These are phyloP conservation scores for Leistus spinibarbis DNA, from an alignment of 2,888 invertebrate species.

Conservation along the genomic window DNA sequence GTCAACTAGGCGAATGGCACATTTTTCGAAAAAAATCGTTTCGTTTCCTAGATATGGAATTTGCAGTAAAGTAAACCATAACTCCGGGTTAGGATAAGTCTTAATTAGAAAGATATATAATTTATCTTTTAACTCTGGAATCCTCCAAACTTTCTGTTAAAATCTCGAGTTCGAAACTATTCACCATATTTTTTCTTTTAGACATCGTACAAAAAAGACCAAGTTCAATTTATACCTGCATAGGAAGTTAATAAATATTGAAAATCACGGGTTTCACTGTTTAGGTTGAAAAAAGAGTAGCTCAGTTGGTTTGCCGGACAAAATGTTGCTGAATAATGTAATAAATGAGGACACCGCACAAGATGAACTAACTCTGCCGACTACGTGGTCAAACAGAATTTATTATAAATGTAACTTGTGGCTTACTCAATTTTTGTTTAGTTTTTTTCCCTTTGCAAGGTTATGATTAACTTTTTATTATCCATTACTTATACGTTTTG, in stretches of 20 bases:
- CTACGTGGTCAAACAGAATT: neutral
- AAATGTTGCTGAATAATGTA: neutral
- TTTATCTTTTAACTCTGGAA: too few relatives aligned
- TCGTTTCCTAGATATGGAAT: too few relatives aligned
- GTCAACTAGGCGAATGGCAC: too few relatives aligned
- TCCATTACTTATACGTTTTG: too few relatives aligned
- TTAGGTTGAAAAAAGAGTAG: neutral
- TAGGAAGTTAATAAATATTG: neutral
- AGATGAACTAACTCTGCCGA: neutral
- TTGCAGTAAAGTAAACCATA: too few relatives aligned
- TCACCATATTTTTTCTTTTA: too few relatives aligned
- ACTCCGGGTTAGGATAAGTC: too few relatives aligned
- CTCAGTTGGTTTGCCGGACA: neutral
- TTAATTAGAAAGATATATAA: too few relatives aligned
- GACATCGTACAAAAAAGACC: too few relatives aligned
- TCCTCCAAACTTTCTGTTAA: too few relatives aligned
- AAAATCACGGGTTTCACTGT: neutral
- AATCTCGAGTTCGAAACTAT: too few relatives aligned
- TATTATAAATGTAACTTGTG: neutral
- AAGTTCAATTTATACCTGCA: neutral
- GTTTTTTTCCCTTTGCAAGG: neutral
- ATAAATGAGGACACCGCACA: neutral
- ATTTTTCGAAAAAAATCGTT: too few relatives aligned
- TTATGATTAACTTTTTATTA: neutral
- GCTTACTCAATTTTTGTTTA: neutral